These are phyloP conservation scores for Boleophthalmus pectinirostris DNA, from an alignment of 2,113 vertebrate species.

Conservation along the genomic window DNA sequence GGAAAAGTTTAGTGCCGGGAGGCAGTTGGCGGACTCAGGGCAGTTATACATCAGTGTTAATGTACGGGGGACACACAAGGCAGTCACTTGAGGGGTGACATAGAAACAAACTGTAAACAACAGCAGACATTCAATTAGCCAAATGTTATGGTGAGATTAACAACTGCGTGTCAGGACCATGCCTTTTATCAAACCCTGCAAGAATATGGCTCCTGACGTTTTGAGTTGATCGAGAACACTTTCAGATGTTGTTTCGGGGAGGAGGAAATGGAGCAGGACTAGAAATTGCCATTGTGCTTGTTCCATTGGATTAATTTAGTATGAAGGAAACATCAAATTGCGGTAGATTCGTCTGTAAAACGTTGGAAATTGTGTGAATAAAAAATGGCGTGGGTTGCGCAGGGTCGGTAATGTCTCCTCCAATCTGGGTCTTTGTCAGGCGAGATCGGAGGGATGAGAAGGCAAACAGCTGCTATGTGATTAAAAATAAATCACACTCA, in stretches of 20 bases:
- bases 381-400: constrained; percentile 29
- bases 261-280: constrained; percentile 3
- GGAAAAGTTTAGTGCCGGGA: background rate
- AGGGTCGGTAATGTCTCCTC: constrained; percentile 68
- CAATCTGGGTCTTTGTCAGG: constrained; percentile 69
- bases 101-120: constrained; percentile 60
- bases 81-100: constrained; percentile 45
- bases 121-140: constrained; percentile 69
- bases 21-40: constrained; percentile 43
- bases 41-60: constrained; percentile 35
- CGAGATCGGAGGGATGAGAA: constrained; percentile 69
- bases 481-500: constrained; percentile 81
- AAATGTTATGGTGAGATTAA: constrained; percentile 57
- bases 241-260: constrained; percentile 48
- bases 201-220: constrained; percentile 46
- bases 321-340: constrained; percentile 37
- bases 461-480: constrained; percentile 78
- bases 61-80: constrained; percentile 43
- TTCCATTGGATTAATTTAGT: constrained; percentile 37
- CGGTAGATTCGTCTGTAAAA: constrained; percentile 23
- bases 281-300: constrained; percentile 31
- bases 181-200: constrained; percentile 41
- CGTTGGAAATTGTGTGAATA: constrained; percentile 33
- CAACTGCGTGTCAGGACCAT: constrained; percentile 46
- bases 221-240: constrained; percentile 53